Base-by-base conservation (phyloP, 1,140 invertebrate species). In the Laupala kohalensis region DNA sequence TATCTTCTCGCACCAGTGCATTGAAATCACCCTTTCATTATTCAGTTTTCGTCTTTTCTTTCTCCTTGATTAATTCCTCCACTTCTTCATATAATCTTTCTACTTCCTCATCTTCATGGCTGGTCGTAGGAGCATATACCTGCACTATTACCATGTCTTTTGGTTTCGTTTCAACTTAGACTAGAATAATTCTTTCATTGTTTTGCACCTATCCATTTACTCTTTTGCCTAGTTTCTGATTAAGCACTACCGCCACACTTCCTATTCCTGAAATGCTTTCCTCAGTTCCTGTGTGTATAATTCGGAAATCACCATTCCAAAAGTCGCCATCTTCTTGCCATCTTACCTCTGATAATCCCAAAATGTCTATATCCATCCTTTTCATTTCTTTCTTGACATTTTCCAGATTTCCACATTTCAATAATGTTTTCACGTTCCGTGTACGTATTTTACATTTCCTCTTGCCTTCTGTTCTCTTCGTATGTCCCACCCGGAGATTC, bases 271-370 rank as follows among this genome's bases (percentile, higher is more conserved):
- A 6, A 27, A 12, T 29, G 12, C 24, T 26, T 69, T 69, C 71
- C 62, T 53, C 26, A 25, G 69, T 67, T 30, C 70, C 69, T 67
- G 69, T 30, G 62, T 67, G 30, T 29, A 73, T 73, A 15, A 73
- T 25, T 67, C 64, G 71, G 64, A 65, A 70, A n/a, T 71, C 70
- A 15, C 28, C 72, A 25, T 27, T 66, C 65, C 72, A 73, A n/a
- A 73, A 67, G 62, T 71, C 72, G 29, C 69, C 70, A 5, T 71
- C 37, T 71, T 63, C 69, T 30, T n/a, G 28, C 70, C 72, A 73
- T 73, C 70, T 70, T 29, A 71, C 71, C 67, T 73, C 69, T 23
- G 26, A 67, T 15, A 71, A n/a, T n/a, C 72, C 72, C 71, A 73
- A 28, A 25, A 73, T 67, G 30, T 73, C 67, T 64, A 71, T 24